phyloP scores from a whole-genome alignment of 2,797 vertebrate species.

The Psittacula echo region DNA sequence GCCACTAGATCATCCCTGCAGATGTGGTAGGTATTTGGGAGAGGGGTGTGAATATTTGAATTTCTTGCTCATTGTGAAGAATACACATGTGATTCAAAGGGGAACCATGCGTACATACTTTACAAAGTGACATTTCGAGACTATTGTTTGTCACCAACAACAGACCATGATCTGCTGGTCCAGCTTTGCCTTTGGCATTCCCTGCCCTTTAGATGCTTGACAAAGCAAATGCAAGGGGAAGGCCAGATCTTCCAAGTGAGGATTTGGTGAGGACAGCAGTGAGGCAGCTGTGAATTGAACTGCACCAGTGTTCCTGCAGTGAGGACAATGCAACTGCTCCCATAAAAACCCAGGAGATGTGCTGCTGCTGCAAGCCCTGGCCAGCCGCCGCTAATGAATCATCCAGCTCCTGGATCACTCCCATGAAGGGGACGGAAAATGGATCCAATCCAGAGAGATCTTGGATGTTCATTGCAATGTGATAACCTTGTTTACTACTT shows the following conservation, averaged over 20 bases:
- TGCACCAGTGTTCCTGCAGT: not conserved
- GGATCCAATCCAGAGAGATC: slow-evolving; percentile 41
- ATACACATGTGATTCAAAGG: not conserved
- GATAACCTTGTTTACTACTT: slow-evolving; percentile 68
- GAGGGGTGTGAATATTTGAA: not conserved
- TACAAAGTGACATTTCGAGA: not conserved
- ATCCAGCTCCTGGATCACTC: slow-evolving; percentile 52
- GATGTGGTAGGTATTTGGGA: not conserved
- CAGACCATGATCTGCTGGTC: not conserved
- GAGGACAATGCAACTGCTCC: not conserved
- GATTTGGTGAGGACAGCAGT: not conserved
- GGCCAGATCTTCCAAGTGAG: not conserved
- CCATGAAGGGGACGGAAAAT: slow-evolving; percentile 24
- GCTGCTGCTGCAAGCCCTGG: not conserved
- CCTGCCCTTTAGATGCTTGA: not conserved
- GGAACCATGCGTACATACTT: not conserved
- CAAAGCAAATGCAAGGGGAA: not conserved
- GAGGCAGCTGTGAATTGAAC: not conserved
- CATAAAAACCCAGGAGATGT: slow-evolving; percentile 5
- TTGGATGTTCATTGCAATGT: slow-evolving; percentile 57
- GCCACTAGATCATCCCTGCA: not conserved
- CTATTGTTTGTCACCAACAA: not conserved
- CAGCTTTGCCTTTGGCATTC: not conserved
- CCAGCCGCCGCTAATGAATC: slow-evolving; percentile 16
- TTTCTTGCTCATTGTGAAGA: not conserved